A percentile compares a stretch with the other conserved stretches of the same genome.
Evolutionary conservation across 2,888 invertebrate species (phyloP).

Genomic region (Andricus curvator): DNA sequence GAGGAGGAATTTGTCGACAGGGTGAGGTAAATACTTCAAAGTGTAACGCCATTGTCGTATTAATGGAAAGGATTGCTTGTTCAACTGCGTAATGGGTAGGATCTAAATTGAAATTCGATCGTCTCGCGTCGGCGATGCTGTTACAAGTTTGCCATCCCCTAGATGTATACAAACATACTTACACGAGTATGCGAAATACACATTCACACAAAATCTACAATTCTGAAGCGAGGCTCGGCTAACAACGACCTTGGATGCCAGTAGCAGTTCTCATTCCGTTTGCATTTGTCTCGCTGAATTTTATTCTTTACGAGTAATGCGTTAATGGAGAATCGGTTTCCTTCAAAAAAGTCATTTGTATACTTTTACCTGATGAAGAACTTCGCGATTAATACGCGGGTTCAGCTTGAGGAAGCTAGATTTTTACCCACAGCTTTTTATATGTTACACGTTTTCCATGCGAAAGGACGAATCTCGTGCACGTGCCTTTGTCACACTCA

Average conservation of each 20-base stretch:
- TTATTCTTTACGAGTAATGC: conserved; percentile 49
- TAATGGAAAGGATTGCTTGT: conserved; percentile 77
- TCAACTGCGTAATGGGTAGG: conserved; percentile 70
- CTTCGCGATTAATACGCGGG: background rate
- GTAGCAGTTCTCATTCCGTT: conserved; percentile 48
- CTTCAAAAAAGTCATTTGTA: background rate
- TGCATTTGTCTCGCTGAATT: conserved; percentile 44
- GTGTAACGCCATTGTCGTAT: conserved; percentile 73
- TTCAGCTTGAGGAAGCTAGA: background rate
- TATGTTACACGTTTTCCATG: conserved; percentile 68
- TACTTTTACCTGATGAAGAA: background rate
- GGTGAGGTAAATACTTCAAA: conserved; percentile 68
- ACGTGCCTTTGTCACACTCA: conserved; percentile 72
- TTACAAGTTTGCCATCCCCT: conserved; percentile 62
- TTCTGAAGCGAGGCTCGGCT: conserved; percentile 52
- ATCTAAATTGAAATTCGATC: conserved; percentile 76
- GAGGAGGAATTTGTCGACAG: conserved; percentile 55
- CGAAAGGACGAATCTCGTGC: conserved; percentile 70
- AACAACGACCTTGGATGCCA: conserved; percentile 50
- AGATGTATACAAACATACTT: background rate
- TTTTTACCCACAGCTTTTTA: conserved; percentile 40
- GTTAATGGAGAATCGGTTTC: conserved; percentile 44
- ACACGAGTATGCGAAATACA: background rate
- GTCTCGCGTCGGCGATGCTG: conserved; percentile 65
- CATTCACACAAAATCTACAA: background rate